Conservation (phyloP, 2,797 vertebrate genomes). For the Syngnathus acus region DNA sequence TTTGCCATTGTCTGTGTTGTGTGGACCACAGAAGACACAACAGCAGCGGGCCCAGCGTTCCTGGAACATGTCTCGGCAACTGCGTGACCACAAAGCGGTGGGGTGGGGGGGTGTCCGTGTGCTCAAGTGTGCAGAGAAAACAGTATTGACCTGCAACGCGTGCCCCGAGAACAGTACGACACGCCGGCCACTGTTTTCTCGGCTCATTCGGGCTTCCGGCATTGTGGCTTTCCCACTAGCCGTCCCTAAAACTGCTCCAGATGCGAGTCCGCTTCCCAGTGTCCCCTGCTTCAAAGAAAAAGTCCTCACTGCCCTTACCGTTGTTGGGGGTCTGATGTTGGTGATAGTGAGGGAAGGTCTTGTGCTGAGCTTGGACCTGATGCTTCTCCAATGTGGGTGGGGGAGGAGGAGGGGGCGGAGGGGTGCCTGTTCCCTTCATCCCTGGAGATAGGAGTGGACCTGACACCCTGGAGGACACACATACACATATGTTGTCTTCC, state of each 20-base stretch:
- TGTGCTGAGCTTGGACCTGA: constrained; percentile 74
- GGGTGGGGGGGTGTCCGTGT: constrained; percentile 42
- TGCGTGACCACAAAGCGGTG: constrained; percentile 53
- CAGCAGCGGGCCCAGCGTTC: constrained; percentile 53
- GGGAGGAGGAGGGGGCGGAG: constrained; percentile 58
- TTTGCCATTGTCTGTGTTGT: constrained; percentile 45
- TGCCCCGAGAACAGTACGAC: constrained; percentile 61
- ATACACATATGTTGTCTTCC: neutral
- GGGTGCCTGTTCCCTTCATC: constrained; percentile 78
- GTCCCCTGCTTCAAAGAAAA: neutral
- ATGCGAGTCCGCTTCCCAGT: neutral
- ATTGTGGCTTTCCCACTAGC: constrained; percentile 54
- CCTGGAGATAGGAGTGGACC: constrained; percentile 76
- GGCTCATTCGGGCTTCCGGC: constrained; percentile 67
- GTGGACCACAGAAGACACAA: constrained; percentile 57
- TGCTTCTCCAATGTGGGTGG: constrained; percentile 74
- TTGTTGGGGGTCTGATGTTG: constrained; percentile 72
- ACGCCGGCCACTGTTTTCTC: constrained; percentile 69
- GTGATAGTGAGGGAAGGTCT: constrained; percentile 79
- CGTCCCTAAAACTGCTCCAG: constrained; percentile 31
- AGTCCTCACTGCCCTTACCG: constrained; percentile 51
- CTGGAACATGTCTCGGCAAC: constrained; percentile 54
- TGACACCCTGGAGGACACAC: constrained; percentile 68
- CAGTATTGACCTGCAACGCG: constrained; percentile 60
- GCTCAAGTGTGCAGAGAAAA: constrained; percentile 66